Conservation (phyloP, 2,888 invertebrate species). For the Drosophila cracens region DNA sequence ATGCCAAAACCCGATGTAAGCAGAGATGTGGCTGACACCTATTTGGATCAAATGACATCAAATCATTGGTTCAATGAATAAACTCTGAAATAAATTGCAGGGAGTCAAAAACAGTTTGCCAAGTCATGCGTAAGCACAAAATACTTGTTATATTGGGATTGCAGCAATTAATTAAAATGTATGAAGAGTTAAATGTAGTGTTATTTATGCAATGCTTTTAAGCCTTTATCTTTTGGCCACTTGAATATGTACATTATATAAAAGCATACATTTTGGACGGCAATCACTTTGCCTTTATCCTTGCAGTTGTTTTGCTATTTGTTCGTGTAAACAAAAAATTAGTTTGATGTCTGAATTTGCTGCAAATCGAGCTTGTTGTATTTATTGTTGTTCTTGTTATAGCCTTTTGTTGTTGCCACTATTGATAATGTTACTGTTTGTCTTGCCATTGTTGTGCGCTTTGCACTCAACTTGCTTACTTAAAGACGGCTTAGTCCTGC, state of each 20-base stretch:
- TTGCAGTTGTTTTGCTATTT: slow-evolving; percentile 12
- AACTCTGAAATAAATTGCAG: background rate
- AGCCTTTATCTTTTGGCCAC: background rate
- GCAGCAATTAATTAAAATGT: background rate
- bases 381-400: background rate
- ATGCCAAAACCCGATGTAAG: slow-evolving; percentile 17
- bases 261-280: slow-evolving; percentile 2
- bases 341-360: slow-evolving; percentile 3
- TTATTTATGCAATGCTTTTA: background rate
- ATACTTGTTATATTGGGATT: background rate
- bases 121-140: background rate
- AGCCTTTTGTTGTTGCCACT: slow-evolving; percentile 10
- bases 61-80: slow-evolving; percentile 12
- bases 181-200: background rate
- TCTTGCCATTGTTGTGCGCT: slow-evolving; percentile 26
- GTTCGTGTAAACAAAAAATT: slow-evolving; percentile 38
- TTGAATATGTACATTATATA: background rate
- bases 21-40: slow-evolving; percentile 10
- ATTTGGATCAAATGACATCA: slow-evolving; percentile 25
- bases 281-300: slow-evolving; percentile 6
- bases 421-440: slow-evolving; percentile 14
- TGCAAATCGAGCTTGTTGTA: slow-evolving; percentile 17
- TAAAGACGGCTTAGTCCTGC: slow-evolving; percentile 12
- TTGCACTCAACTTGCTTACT: slow-evolving; percentile 34
- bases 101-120: slow-evolving; percentile 5